Evolutionary conservation across 2,113 vertebrate genomes (phyloP), one percentile per base, ranked within the genome.

Genomic region (Spilogale gracilis): DNA sequence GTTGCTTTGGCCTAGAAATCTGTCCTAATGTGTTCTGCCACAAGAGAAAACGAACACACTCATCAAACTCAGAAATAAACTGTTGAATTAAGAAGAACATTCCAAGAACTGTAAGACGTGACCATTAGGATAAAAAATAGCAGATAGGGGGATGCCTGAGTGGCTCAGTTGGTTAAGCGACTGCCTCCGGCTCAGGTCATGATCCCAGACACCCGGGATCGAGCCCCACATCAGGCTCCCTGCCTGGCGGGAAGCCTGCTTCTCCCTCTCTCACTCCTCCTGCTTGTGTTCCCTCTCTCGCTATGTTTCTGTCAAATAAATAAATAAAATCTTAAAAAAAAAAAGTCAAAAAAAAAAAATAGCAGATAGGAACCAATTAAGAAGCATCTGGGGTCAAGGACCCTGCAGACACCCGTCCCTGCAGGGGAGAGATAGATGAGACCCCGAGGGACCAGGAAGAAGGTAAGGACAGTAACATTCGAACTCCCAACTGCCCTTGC

Each of bases 391-490:
- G 61, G 27, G 43, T 48, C n/a, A 6, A 48, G 13, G 80, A 61
- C 25, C 12, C 54, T 23, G 8, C 38, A 43, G 25, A 43, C 25
- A 25, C 2, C n/a, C 0, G 0, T 38, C 69, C 12, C 3, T 18
- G 65, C 5, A 12, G 52, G 23, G 18, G 3, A 20, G 0, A 8
- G 27, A 27, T 1, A 9, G 3, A 27, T 20, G 32, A 94, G 83
- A 11, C 0, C 3, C 20, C 0, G 1, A 65, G 32, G 38, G 71
- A 30, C 63, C 61, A 32, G 45, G 38, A 1, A 27, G 32, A 43
- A 45, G 52, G 12, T 1, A 23, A 9, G 17, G 23, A 14, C 32
- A 17, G 3, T 17, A 21, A 3, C 7, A 7, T 12, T 0, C 2
- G 11, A 9, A 43, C 61, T 20, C 25, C 60, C 79, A 17, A 1